Conservation (phyloP, 2,797 vertebrate genomes). For the Mormyrus hasselquistii region DNA sequence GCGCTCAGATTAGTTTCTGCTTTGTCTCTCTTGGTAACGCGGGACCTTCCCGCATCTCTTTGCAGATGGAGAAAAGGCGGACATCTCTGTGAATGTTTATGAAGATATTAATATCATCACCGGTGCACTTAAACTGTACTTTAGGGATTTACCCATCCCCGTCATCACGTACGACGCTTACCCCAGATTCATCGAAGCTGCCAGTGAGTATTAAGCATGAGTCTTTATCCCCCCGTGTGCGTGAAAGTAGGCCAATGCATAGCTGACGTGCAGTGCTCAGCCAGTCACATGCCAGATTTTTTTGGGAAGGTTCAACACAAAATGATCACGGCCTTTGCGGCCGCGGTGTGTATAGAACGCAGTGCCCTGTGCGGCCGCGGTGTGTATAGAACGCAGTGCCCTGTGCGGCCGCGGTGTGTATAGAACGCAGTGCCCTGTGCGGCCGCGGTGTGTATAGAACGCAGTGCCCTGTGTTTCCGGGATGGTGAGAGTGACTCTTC, state of each 20-base stretch:
- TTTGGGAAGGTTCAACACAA: not conserved
- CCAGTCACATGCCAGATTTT: not conserved
- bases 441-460: not conserved
- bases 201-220: conserved; percentile 71
- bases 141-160: conserved; percentile 96
- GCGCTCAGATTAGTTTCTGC: not conserved
- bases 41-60: conserved; percentile 25
- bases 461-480: not conserved
- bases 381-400: not conserved
- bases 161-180: conserved; percentile 95
- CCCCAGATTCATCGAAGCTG: conserved; percentile 93
- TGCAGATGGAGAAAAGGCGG: conserved; percentile 95
- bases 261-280: not conserved
- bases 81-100: conserved; percentile 94
- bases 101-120: conserved; percentile 99
- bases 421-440: not conserved
- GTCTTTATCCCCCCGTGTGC: not conserved
- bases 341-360: not conserved
- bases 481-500: not conserved
- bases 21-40: not conserved
- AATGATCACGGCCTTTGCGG: not conserved
- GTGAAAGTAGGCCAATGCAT: not conserved
- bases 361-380: not conserved
- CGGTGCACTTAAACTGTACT: conserved; percentile 97
- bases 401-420: not conserved